Conservation (phyloP, 2,888 invertebrate genomes). For the Rhagonycha fulva region DNA sequence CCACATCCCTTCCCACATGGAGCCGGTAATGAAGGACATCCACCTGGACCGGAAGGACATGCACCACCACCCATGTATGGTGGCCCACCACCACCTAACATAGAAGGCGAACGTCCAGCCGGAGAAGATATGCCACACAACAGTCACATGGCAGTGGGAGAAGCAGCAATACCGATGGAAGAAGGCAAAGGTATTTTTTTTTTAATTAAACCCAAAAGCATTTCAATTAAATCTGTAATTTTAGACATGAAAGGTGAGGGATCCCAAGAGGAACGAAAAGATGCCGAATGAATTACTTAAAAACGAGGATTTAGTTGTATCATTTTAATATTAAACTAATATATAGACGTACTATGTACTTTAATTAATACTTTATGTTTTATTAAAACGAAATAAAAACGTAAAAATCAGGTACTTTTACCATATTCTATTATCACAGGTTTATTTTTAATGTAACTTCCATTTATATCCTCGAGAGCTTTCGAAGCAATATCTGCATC, state of each 20-base stretch:
- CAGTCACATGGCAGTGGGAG: constrained; percentile 7
- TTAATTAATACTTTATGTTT: neutral
- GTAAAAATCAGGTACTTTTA: neutral
- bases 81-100: constrained; percentile 35
- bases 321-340: neutral
- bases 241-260: constrained; percentile 29
- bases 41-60: constrained; percentile 37
- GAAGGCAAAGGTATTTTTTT: constrained; percentile 11
- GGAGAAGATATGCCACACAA: constrained; percentile 21
- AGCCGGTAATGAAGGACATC: constrained; percentile 47
- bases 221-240: constrained; percentile 2
- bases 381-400: neutral
- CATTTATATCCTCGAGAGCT: constrained; percentile 59
- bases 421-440: constrained; percentile 56
- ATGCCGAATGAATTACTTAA: constrained; percentile 19
- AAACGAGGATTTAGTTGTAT: neutral
- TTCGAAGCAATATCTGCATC: constrained; percentile 56
- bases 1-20: constrained; percentile 55
- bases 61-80: constrained; percentile 36
- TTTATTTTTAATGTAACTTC: constrained; percentile 58
- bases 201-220: neutral
- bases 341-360: neutral
- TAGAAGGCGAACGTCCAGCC: constrained; percentile 32
- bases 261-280: constrained; percentile 31
- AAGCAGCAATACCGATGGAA: constrained; percentile 4